Base-by-base conservation (phyloP, 2,113 vertebrate species). In the Hippocampus guttulatus region DNA sequence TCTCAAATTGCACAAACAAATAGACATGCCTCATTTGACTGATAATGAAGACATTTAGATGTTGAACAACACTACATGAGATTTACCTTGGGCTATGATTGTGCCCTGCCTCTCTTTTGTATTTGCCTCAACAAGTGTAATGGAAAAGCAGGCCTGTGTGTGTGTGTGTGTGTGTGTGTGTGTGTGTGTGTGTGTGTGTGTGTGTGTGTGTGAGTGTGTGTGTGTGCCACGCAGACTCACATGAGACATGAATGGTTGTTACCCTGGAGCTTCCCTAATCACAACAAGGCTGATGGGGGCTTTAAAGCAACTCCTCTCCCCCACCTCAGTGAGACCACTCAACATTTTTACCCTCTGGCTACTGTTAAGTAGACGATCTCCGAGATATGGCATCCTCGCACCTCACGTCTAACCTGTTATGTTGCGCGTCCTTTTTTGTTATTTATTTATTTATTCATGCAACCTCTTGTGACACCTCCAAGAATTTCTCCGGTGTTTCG, bases 211-310 rank as follows among this genome's bases (percentile, higher is more conserved):
- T 69, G 27, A 41, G 30, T 9, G 57, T 62, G 33, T 62, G 43
- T 69, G 55, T 69, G 65, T 23, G 49, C 16, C 30, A 41, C 51
- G 52, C 58, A 16, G 27, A 52, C 69, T 75, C 86, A 78, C 85
- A 72, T 83, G 86, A 90, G 85, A 88, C 75, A 47, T 55, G 66
- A n/a, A 65, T 58, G 65, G 80, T 90, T 86, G 86, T 87, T 84
- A 85, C 81, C 76, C 79, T 72, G 67, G 74, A 80, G 77, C 80
- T 70, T 81, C 74, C 76, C 47, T 58, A 67, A 69, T 81, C 71
- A 71, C 90, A 90, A 89, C 88, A 86, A 90, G 82, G 78, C 77
- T 80, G 54, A 80, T 73, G 52, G 87, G 84, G 84, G 78, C 80
- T 84, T 80, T 84, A 85, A 82, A 80, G 70, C 69, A 74, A 20